These are phyloP conservation scores for Cryptomyrus ogoouensis DNA, from an alignment of 2,113 vertebrate species.

Conservation along the genomic window DNA sequence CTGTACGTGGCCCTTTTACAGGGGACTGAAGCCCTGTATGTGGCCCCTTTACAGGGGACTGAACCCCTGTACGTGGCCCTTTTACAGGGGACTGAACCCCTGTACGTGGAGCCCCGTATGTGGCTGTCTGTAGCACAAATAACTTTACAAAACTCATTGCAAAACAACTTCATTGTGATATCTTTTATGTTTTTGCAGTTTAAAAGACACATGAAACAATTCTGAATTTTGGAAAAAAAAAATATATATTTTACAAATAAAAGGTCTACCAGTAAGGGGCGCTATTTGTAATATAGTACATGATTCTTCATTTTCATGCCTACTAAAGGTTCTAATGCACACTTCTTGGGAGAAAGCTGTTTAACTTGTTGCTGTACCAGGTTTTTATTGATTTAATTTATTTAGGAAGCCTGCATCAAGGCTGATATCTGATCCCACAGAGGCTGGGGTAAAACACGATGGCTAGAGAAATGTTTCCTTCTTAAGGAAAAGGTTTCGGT, in stretches of 20 bases:
- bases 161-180: not conserved
- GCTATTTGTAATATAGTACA: not conserved
- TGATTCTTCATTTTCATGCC: not conserved
- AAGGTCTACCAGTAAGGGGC: constrained; percentile 18
- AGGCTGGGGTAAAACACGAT: not conserved
- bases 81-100: not conserved
- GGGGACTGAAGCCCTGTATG: too few species aligned
- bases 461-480: not conserved
- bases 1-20: too few species aligned
- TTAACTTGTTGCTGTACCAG: not conserved
- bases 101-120: too few species aligned
- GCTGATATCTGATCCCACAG: not conserved
- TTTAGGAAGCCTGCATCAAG: not conserved
- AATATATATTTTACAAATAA: not conserved
- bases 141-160: not conserved
- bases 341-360: not conserved
- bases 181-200: not conserved
- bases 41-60: too few species aligned
- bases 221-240: not conserved
- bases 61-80: not conserved
- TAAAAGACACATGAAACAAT: not conserved
- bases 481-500: not conserved
- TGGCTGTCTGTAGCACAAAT: not conserved
- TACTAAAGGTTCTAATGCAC: not conserved
- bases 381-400: not conserved